Evolutionary conservation across 1,140 invertebrate genomes (phyloP), one percentile per base, ranked within the genome.

Genomic region (Bombus haemorrhoidalis): DNA sequence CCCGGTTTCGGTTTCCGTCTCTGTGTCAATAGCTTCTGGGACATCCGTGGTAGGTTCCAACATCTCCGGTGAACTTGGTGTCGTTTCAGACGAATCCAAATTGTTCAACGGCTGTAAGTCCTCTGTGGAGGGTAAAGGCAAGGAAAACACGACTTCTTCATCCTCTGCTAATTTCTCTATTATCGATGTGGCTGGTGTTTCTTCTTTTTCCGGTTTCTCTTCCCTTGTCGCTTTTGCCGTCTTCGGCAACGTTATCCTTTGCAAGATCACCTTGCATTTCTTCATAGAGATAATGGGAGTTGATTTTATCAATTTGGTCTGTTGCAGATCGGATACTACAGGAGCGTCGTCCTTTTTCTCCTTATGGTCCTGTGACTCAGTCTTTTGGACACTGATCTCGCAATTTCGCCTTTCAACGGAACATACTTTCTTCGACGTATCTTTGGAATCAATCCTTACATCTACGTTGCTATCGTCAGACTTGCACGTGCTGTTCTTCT

Each of bases 1-100:
- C 0, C 89, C 94, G 6, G 92, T 92, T 47, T 94, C 93, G 1
- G 91, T 91, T 28, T 93, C 93, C 25, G 92, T 93, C 53, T 95
- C 94, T 8, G 92, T 87, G 12, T 87, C 81, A 8, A 75, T 32
- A 1, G 47, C 39, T 15, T 76, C 77, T 18, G 68, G 32, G 1
- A 78, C 22, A 25, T 89, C 90, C 4, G 69, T 53, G 9, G 22
- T 18, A 1, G 73, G n/a, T 41, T 88, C 86, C 62, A 79, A 28
- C 13, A 74, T 22, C 57, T 76, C 86, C n/a, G 84, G 84, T 9
- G 88, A 87, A 13, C 53, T 72, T 1, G 86, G 76, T 53, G 76
- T 83, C 59, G 75, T 66, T 41, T 88, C 83, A 39, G 83, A 78
- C 15, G 88, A 81, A 34, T 83, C 77, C 28, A 83, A 15, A 9